Conservation (phyloP, 2,888 invertebrate species). For the Sussaba pulchella region DNA sequence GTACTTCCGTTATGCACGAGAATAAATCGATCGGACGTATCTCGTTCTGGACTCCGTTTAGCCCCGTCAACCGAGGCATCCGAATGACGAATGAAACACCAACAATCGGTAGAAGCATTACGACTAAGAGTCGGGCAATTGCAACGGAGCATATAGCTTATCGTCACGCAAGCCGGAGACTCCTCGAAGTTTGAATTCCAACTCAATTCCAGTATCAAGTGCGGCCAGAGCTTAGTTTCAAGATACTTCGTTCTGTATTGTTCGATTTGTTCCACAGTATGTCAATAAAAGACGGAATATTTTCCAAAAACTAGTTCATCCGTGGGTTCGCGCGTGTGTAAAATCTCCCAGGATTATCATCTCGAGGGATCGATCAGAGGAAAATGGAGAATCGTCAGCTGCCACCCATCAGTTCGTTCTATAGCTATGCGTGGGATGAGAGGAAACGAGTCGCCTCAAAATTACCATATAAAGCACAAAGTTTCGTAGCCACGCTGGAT, state of each 20-base stretch:
- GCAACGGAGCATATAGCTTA: conserved; percentile 33
- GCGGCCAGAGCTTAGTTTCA: background rate
- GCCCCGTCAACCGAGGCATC: conserved; percentile 35
- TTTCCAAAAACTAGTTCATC: background rate
- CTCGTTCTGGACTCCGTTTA: background rate
- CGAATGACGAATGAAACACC: conserved; percentile 66
- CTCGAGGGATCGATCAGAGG: conserved; percentile 2
- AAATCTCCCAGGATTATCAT: conserved; percentile 47
- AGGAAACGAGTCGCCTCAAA: conserved; percentile 50
- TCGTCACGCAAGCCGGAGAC: conserved; percentile 52
- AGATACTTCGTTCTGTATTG: background rate
- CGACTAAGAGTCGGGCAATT: conserved; percentile 8
- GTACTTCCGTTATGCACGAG: conserved; percentile 36
- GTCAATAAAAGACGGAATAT: too few relatives aligned
- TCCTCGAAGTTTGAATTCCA: conserved; percentile 31
- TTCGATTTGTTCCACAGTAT: too few relatives aligned
- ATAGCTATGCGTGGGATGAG: conserved; percentile 11
- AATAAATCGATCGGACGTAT: conserved; percentile 38
- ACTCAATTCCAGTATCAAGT: background rate
- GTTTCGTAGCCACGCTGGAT: conserved; percentile 55
- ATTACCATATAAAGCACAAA: conserved; percentile 71
- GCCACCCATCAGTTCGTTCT: background rate
- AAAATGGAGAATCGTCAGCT: background rate
- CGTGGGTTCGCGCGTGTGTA: background rate
- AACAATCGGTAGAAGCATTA: conserved; percentile 33